Evolutionary conservation across 2,888 invertebrate species (phyloP).

Genomic region (Oligia latruncula): DNA sequence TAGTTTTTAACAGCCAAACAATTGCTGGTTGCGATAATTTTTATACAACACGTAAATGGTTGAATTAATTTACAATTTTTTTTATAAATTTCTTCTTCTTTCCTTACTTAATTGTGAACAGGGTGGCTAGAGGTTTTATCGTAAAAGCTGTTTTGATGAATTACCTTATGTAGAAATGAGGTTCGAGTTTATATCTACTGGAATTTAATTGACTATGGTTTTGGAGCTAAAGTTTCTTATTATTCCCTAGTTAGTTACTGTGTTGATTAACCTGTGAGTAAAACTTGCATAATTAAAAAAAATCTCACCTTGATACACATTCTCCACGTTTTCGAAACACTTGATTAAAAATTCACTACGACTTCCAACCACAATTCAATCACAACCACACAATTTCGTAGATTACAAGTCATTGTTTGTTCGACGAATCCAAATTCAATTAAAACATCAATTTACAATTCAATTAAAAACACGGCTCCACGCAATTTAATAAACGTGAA

Average conservation of each 20-base stretch:
- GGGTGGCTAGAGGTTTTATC: conserved; percentile 14
- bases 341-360: conserved; percentile 33
- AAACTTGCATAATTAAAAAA: neutral
- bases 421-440: conserved; percentile 38
- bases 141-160: conserved; percentile 34
- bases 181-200: neutral
- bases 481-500: conserved; percentile 56
- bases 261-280: neutral
- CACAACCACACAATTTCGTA: conserved; percentile 28
- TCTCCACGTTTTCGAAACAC: conserved; percentile 8
- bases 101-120: conserved; percentile 43
- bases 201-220: neutral
- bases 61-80: conserved; percentile 69
- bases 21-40: conserved; percentile 70
- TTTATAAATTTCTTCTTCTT: conserved; percentile 39
- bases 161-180: conserved; percentile 4
- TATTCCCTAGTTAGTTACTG: neutral
- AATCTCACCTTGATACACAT: conserved; percentile 39
- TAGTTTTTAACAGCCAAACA: conserved; percentile 75
- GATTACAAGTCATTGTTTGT: conserved; percentile 43
- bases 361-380: conserved; percentile 6
- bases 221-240: neutral
- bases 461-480: conserved; percentile 57
- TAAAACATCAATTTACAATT: conserved; percentile 53
- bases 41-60: conserved; percentile 71